These are phyloP conservation scores for Leucosticte australis DNA, from an alignment of 2,113 vertebrate species.

Conservation along the genomic window DNA sequence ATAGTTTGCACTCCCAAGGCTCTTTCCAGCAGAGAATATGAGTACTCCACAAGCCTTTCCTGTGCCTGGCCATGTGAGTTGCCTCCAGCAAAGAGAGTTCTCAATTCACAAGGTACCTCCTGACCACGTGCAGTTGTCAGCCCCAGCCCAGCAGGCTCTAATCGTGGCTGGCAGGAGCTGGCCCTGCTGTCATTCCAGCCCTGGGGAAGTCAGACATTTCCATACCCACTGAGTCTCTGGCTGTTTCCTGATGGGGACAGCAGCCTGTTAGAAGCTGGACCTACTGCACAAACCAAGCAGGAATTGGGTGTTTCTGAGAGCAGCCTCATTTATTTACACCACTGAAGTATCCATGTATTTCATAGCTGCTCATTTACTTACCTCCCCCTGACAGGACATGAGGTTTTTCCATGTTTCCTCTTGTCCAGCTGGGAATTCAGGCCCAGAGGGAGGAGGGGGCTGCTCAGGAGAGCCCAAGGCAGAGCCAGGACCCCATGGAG, in stretches of 20 bases:
- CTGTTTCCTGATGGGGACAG: background rate
- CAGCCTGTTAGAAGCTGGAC: background rate
- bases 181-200: background rate
- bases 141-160: background rate
- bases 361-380: background rate
- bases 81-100: constrained; percentile 26
- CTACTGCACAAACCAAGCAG: background rate
- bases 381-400: background rate
- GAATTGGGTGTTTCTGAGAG: background rate
- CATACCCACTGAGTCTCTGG: background rate
- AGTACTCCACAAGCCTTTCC: background rate
- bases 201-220: background rate
- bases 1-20: background rate
- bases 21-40: background rate
- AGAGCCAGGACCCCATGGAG: accelerated
- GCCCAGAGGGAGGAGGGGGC: background rate
- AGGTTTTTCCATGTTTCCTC: background rate
- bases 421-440: background rate
- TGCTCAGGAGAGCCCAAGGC: background rate
- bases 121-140: background rate
- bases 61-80: background rate
- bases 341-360: accelerated
- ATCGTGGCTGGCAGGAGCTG: background rate
- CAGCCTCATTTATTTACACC: background rate
- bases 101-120: accelerated